phyloP scores from a whole-genome alignment of 2,113 vertebrate genomes.

The Xyliphius kryptos region DNA sequence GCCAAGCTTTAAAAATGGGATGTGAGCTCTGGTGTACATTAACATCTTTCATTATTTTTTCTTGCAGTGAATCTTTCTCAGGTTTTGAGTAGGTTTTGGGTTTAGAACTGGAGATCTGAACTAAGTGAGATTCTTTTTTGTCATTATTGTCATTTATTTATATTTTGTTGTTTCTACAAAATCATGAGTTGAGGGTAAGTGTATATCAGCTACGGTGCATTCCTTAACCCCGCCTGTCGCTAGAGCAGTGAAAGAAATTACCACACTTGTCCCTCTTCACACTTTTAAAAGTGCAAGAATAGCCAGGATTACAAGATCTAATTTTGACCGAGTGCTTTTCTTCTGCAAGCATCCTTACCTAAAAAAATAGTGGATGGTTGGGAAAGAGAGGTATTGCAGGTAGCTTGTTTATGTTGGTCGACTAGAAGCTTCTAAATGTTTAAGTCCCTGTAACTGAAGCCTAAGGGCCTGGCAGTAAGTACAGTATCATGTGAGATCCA shows the following conservation, averaged over 20 bases:
- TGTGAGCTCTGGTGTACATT: conserved; percentile 56
- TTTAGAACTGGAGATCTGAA: no score
- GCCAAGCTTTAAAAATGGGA: conserved; percentile 40
- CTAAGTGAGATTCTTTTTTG: no score
- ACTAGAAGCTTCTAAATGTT: conserved; percentile 46
- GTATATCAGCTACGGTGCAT: no score
- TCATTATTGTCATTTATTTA: no score
- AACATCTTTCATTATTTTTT: conserved; percentile 43
- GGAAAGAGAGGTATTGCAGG: neutral
- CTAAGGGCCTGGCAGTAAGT: conserved; percentile 40
- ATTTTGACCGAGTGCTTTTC: conserved; percentile 44
- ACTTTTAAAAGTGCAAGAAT: conserved; percentile 46
- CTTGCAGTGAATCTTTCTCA: conserved; percentile 52
- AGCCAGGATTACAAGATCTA: conserved; percentile 48
- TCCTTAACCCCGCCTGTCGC: conserved; percentile 7
- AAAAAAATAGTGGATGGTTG: conserved; percentile 8
- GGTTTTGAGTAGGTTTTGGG: conserved; percentile 53
- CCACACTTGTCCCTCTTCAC: conserved; percentile 38
- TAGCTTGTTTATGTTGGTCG: conserved; percentile 43
- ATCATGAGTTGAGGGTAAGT: conserved; percentile 1
- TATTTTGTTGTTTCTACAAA: no score
- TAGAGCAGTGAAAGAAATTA: conserved; percentile 43
- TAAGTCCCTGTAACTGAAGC: conserved; percentile 36
- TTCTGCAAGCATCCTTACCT: conserved; percentile 40
- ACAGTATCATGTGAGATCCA: conserved; percentile 39